Conservation (phyloP, 2,113 vertebrate genomes). For the Sinocyclocheilus rhinocerous region DNA sequence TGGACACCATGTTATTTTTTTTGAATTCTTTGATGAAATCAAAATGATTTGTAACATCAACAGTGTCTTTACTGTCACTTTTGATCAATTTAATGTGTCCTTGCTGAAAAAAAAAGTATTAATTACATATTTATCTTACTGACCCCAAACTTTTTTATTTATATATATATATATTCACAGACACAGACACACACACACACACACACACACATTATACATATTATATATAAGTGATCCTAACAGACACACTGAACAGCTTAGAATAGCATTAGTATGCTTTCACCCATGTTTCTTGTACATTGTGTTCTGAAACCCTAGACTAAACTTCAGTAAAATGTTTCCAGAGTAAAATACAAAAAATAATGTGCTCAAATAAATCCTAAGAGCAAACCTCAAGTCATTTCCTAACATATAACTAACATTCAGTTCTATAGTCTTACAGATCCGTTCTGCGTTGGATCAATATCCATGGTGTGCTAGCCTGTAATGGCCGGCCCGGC, state of each 20-base stretch:
- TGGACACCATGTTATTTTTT: too few species aligned
- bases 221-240: background rate
- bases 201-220: too few species aligned
- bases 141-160: too few species aligned
- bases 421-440: conserved; percentile 20
- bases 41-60: background rate
- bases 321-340: background rate
- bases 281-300: background rate
- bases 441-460: conserved; percentile 1
- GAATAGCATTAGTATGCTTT: background rate
- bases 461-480: background rate
- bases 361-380: background rate
- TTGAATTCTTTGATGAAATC: background rate
- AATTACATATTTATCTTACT: background rate
- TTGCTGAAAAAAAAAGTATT: background rate
- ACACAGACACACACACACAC: too few species aligned
- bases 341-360: conserved; percentile 6
- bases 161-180: background rate
- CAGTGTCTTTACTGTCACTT: background rate
- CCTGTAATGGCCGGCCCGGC: background rate
- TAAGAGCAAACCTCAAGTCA: background rate
- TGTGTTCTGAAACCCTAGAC: background rate
- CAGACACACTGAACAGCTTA: background rate
- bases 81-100: background rate
- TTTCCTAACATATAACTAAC: conserved; percentile 17